Percentiles rank a stretch among this genome's conserved stretches.
Evolutionary conservation across 1,140 invertebrate species (phyloP).

Genomic region (Zaprionus ghesquierei): DNA sequence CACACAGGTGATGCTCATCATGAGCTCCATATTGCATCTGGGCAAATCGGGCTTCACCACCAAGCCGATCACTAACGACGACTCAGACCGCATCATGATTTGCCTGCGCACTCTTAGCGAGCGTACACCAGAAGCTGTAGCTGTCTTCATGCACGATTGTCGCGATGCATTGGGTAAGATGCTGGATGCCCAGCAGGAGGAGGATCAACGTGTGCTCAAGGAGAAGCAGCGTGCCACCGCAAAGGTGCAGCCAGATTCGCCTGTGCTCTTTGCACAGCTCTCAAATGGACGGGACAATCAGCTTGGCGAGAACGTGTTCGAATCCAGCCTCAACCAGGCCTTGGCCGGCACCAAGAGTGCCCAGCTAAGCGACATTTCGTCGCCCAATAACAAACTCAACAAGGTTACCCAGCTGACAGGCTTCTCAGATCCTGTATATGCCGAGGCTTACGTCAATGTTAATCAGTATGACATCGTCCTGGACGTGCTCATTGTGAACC

Average conservation of each 20-base stretch:
- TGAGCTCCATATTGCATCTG: slow-evolving; percentile 93
- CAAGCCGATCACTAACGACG: slow-evolving; percentile 96
- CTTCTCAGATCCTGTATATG: slow-evolving; percentile 99
- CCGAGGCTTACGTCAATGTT: slow-evolving; percentile 99
- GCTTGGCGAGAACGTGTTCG: slow-evolving; percentile 96
- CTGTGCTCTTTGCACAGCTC: slow-evolving; percentile 93
- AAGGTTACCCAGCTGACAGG: slow-evolving; percentile 99
- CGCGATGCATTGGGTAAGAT: slow-evolving; percentile 92
- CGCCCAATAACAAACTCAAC: slow-evolving; percentile 87
- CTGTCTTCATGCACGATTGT: slow-evolving; percentile 91
- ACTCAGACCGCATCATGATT: slow-evolving; percentile 94
- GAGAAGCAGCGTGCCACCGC: slow-evolving; percentile 88
- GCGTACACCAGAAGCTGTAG: slow-evolving; percentile 87
- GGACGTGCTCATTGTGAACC: slow-evolving; percentile 99
- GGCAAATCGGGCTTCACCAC: slow-evolving; percentile 89
- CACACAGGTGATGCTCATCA: slow-evolving; percentile 94
- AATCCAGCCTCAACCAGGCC: slow-evolving; percentile 96
- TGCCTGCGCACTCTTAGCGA: slow-evolving; percentile 92
- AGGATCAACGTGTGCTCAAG: slow-evolving; percentile 81
- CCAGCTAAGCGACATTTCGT: slow-evolving; percentile 83
- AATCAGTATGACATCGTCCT: slow-evolving; percentile 99
- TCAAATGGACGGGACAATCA: slow-evolving; percentile 88
- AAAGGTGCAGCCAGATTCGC: slow-evolving; percentile 93
- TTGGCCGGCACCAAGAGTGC: slow-evolving; percentile 86
- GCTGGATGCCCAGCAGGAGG: slow-evolving; percentile 91